Base-by-base conservation (phyloP, 2,888 invertebrate genomes). In the Drosophila monieri region DNA sequence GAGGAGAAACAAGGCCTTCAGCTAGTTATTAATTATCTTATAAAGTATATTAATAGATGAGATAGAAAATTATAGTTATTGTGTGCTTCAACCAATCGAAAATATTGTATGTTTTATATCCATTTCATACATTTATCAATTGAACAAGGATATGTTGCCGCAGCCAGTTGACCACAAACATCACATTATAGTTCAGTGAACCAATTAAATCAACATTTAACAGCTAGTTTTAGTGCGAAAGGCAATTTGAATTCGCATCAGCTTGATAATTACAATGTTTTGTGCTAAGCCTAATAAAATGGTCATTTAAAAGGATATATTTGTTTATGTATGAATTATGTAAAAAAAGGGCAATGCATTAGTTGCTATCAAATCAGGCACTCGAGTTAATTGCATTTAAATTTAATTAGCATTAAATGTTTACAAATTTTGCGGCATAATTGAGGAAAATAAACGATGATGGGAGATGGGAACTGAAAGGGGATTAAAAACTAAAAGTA, bases 401-500 rank as follows among this genome's bases (percentile, higher is more conserved):
- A 88, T 88, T 85, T 85, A 84, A 84, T 84, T 88, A 84, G 76
- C 84, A 85, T 74, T 78, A 77, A 83, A 88, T 78, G 78, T 76
- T 78, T 80, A 77, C 73, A 76, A 76, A 79, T 81, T 75, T 75
- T 57, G 72, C 6, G 73, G 68, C 59, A 62, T 59, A 57, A 65
- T 58, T 15, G 43, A 32, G 44, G 25, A 37, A 32, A 46, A 48
- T 48, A 18, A 30, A 8, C n/a, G 8, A 10, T 14, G 27, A 14
- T 25, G 9, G 25, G 23, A 8, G 14, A 10, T n/a, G 2, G n/a
- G 12, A 15, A 54, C 39, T 27, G 23, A 25, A 15, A 15, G 2
- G n/a, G 51, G 39, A 60, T 60, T 61, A 59, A 61, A 41, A 47
- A 30, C 39, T 47, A 23, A 47, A 47, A 41, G 10, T 23, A 60